Base-by-base conservation (phyloP, 2,888 invertebrate species). In the Megastigmus dorsalis region DNA sequence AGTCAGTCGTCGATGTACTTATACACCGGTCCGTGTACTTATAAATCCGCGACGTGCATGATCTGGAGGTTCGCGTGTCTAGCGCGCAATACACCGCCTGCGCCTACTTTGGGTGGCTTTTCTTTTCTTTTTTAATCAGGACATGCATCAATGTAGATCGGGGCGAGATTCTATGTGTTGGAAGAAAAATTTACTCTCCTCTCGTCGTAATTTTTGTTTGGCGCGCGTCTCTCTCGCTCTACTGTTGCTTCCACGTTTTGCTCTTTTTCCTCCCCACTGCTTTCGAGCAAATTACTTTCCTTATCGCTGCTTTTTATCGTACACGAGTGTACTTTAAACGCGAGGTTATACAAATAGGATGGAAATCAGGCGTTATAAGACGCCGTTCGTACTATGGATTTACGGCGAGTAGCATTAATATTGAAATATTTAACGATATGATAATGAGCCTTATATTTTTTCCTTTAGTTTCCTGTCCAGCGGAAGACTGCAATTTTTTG, bases 221-320 rank as follows among this genome's bases (percentile, higher is more conserved):
- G 20, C 20, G 43, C 9, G 2, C 9, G 18, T 23, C 9, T 5
- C 23, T 1, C 3, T 23, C 33, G 18, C 13, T 66, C 43, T 38
- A 10, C 9, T 33, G n/a, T n/a, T n/a, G 15, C 45, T 15, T 41
- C n/a, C 18, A 6, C 10, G 10, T 52, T 66, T 59, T 57, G 48
- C 45, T 57, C 65, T 26, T 59, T 72, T 57, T 52, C 36, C 18
- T 28, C 43, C 20, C 18, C n/a, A 36, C 33, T 45, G 62, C 48
- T 69, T 54, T 55, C 33, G 52, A 59, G 28, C 55, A 59, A 72
- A 66, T 72, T 66, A 66, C 72, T 65, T 72, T 66, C 20, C 45
- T 72, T 72, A 72, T 72, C 72, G 50, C 5, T 13, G 41, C 52
- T 45, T 66, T 72, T 43, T 41, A 66, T 66, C 52, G 28, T 28